phyloP scores from a whole-genome alignment of 2,797 vertebrate species.

The Chaenodraco wilsoni region DNA sequence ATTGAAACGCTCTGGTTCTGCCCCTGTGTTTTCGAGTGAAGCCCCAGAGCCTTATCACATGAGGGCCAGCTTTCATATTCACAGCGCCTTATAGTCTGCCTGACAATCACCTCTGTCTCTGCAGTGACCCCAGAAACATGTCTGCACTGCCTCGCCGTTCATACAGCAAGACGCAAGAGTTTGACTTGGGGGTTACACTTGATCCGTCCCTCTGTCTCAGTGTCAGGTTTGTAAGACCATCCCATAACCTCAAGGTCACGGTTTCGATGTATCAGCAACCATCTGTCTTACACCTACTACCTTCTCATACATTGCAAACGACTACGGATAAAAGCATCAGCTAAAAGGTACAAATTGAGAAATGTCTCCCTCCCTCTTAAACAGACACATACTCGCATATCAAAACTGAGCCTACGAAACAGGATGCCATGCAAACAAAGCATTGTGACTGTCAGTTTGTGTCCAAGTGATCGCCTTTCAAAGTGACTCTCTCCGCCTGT shows the following conservation, averaged over 20 bases:
- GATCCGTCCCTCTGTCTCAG: constrained; percentile 40
- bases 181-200: constrained; percentile 41
- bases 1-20: constrained; percentile 59
- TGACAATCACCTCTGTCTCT: constrained; percentile 65
- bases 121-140: constrained; percentile 46
- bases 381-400: constrained; percentile 34
- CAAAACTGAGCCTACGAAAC: constrained; percentile 46
- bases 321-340: not conserved
- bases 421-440: constrained; percentile 70
- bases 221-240: constrained; percentile 27
- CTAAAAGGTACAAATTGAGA: constrained; percentile 11
- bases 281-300: constrained; percentile 16
- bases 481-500: constrained; percentile 77
- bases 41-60: constrained; percentile 60
- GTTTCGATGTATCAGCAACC: constrained; percentile 26
- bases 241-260: constrained; percentile 53
- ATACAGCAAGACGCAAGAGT: constrained; percentile 13
- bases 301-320: constrained; percentile 10
- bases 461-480: constrained; percentile 76
- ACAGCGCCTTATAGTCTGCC: constrained; percentile 60
- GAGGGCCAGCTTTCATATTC: constrained; percentile 57
- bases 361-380: constrained; percentile 28
- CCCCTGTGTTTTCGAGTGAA: constrained; percentile 65
- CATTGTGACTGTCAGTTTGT: constrained; percentile 70
- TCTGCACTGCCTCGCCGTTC: constrained; percentile 26